Base-by-base conservation (phyloP, 2,797 vertebrate species). In the Tenualosa ilisha region DNA sequence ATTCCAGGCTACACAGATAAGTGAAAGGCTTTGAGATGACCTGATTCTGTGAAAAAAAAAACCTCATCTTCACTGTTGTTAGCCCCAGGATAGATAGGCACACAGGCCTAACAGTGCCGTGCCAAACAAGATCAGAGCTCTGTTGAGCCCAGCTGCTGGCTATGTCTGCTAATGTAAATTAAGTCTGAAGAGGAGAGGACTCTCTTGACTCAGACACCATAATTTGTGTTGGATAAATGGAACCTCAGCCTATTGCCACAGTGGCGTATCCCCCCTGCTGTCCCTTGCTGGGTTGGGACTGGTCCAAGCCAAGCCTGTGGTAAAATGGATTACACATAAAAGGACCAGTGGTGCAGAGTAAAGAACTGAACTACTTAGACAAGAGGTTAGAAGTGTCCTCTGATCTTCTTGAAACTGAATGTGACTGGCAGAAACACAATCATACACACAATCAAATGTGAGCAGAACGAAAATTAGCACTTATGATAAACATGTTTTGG, bases 301-400 rank as follows among this genome's bases (percentile, higher is more conserved):
- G 53, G 72, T 46, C 46, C 81, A 56, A 79, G 56, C n/a, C 46
- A 31, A 37, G n/a, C 50, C 65, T 24, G 17, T 87, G 89, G 89
- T 88, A 91, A 90, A 92, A 88, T 85, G 90, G 91, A 93, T 94
- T 92, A 93, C 85, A 87, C 12, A 79, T 86, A 91, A 90, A 91
- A 90, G 88, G 89, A 86, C 82, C 86, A 63, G 88, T 88, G 89
- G 89, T 87, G 43, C 51, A 84, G 85, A 88, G 89, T 87, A 85
- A 85, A 87, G 87, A 87, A 88, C 84, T 90, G 89, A 91, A 92
- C 91, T 90, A 91, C 90, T 75, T 81, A 37, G 84, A 88, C 86
- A 88, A 87, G 75, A 90, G 90, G 90, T 93, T 91, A 92, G 91
- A 93, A 91, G 81, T 61, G 37, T 82, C 81, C 26, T 81, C 72